These are phyloP conservation scores for Arizona elegans DNA, from an alignment of 2,113 vertebrate species.

Conservation along the genomic window DNA sequence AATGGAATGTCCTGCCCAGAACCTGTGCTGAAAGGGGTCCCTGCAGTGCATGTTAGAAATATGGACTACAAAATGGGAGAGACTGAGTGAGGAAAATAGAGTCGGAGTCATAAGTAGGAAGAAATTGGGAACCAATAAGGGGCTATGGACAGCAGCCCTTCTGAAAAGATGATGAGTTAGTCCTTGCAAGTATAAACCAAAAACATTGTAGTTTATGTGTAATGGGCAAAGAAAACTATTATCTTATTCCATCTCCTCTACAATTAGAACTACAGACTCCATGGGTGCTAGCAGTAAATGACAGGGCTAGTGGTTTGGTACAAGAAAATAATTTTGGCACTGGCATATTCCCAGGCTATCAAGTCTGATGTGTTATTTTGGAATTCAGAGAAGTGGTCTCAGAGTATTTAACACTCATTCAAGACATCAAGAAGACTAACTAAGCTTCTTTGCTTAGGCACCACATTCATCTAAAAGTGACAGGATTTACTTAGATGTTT, in stretches of 20 bases:
- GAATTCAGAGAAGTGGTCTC: not conserved
- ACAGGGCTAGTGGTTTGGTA: not conserved
- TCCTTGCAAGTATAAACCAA: not conserved
- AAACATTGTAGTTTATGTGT: not conserved
- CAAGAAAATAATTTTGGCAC: not conserved
- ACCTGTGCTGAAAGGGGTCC: not conserved
- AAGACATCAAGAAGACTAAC: not conserved
- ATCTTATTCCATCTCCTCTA: not conserved
- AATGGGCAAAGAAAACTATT: not conserved
- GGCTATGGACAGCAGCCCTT: not conserved
- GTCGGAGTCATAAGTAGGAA: not conserved
- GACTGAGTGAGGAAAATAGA: not conserved
- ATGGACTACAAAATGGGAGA: not conserved
- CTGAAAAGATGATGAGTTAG: not conserved
- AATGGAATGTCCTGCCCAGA: not conserved
- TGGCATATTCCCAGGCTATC: not conserved
- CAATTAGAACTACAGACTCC: not conserved
- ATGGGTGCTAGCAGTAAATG: not conserved
- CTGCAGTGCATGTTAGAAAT: not conserved
- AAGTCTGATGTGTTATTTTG: not conserved
- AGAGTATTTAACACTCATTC: not conserved
- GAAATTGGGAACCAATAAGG: not conserved
- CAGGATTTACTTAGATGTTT: not conserved
- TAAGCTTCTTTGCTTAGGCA: not conserved
- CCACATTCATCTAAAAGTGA: not conserved